A percentile compares a stretch with the other conserved stretches of the same genome.
Conservation (phyloP, 2,113 vertebrate genomes). For the Chloebia gouldiae region DNA sequence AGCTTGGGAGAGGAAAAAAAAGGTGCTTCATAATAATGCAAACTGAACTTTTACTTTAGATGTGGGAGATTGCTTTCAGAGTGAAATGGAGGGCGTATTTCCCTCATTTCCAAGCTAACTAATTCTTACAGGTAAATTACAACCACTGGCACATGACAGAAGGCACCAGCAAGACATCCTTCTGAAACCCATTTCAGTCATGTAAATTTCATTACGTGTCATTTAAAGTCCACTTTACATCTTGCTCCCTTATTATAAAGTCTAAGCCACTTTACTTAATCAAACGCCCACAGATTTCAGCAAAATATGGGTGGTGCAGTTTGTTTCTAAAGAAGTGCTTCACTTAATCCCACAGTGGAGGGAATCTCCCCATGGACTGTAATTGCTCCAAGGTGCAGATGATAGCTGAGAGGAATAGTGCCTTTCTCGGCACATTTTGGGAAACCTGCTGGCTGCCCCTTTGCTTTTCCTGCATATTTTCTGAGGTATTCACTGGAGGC, state of each 20-base stretch:
- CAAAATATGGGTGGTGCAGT: neutral
- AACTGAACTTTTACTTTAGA: neutral
- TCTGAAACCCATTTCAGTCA: neutral
- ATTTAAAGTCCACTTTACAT: neutral
- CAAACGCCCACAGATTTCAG: neutral
- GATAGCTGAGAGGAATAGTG: rapidly evolving
- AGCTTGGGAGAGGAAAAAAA: neutral
- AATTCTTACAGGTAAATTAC: neutral
- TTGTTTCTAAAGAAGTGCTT: neutral
- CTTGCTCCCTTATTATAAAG: neutral
- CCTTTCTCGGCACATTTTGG: rapidly evolving
- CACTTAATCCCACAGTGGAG: neutral
- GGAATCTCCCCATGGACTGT: neutral
- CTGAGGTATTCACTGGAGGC: neutral
- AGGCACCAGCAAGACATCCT: neutral
- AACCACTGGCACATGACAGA: neutral
- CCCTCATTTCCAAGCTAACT: neutral
- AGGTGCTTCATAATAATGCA: neutral
- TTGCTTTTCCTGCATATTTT: neutral
- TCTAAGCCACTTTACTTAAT: neutral
- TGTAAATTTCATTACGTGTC: rapidly evolving
- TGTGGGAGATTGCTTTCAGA: neutral
- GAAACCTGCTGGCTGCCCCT: rapidly evolving
- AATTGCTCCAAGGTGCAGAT: rapidly evolving
- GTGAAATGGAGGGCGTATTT: neutral